Evolutionary conservation across 1,140 invertebrate species (phyloP).

Genomic region (Drosophila eugracilis): DNA sequence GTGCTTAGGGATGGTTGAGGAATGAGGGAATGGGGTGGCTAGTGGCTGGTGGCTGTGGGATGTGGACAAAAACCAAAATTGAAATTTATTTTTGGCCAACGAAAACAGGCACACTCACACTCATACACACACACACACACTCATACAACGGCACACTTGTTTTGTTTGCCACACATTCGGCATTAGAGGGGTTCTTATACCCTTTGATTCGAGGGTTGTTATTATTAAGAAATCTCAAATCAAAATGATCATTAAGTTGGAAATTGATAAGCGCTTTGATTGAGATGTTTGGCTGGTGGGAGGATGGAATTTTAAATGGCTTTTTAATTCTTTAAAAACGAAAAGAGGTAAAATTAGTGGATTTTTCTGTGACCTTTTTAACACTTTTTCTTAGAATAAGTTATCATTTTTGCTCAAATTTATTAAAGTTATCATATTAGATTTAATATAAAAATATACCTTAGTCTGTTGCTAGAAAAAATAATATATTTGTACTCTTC

Average conservation of each 20-base stretch:
- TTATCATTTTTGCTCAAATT: too few relatives aligned
- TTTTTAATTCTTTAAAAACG: too few relatives aligned
- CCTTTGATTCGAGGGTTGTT: neutral
- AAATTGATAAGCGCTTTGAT: neutral
- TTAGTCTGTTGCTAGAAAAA: too few relatives aligned
- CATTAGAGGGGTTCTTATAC: constrained; percentile 28
- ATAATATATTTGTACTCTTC: too few relatives aligned
- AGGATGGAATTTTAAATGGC: too few relatives aligned
- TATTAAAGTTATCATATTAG: too few relatives aligned
- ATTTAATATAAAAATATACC: too few relatives aligned
- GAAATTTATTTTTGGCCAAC: constrained; percentile 62
- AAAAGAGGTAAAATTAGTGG: too few relatives aligned
- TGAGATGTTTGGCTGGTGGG: too few relatives aligned
- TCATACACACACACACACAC: constrained; percentile 15
- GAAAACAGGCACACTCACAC: constrained; percentile 26
- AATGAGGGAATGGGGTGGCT: constrained; percentile 1
- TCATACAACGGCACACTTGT: constrained; percentile 21
- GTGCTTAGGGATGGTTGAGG: constrained; percentile 19
- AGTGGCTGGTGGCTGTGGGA: constrained; percentile 8
- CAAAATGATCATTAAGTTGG: neutral
- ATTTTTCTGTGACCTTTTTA: too few relatives aligned
- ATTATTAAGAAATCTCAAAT: neutral
- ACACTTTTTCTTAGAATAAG: too few relatives aligned
- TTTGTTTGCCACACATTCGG: constrained; percentile 44
- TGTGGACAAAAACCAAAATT: constrained; percentile 50